Percentiles rank a stretch among this genome's conserved stretches.
phyloP scores from a whole-genome alignment of 1,140 invertebrate species.

The Leptinotarsa lineolata region DNA sequence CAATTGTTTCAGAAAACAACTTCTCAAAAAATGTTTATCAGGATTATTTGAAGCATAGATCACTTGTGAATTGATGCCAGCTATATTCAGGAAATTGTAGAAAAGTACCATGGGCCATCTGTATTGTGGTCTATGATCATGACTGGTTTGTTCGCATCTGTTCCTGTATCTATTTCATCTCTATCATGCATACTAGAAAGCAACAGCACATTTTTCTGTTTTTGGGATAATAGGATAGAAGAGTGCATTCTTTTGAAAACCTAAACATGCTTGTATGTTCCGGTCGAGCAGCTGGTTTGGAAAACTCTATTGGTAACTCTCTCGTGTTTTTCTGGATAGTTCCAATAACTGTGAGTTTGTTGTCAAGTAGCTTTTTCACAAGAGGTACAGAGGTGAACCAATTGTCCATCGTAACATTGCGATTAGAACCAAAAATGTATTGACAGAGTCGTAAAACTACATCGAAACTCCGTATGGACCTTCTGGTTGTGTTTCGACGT shows the following conservation, averaged over 20 bases:
- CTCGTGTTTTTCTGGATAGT: conserved; percentile 55
- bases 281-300: conserved; percentile 29
- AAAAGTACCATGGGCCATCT: too few relatives aligned
- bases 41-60: too few relatives aligned
- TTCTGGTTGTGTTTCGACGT: conserved; percentile 19
- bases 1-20: too few relatives aligned
- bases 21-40: too few relatives aligned
- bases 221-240: conserved; percentile 44
- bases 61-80: too few relatives aligned
- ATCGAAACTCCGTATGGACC: conserved; percentile 19
- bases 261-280: conserved; percentile 35
- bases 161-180: too few relatives aligned
- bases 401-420: conserved; percentile 47
- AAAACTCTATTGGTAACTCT: conserved; percentile 51
- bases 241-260: conserved; percentile 43
- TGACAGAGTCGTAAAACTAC: too few relatives aligned
- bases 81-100: too few relatives aligned
- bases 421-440: too few relatives aligned
- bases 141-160: too few relatives aligned
- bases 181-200: not conserved
- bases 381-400: conserved; percentile 50
- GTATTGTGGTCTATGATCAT: too few relatives aligned
- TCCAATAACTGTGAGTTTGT: conserved; percentile 48
- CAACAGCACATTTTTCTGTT: conserved; percentile 16
- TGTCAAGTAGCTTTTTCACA: conserved; percentile 45